Evolutionary conservation across 2,888 invertebrate species (phyloP), one percentile per base, ranked within the genome.

Genomic region (Macroteleia sp.): DNA sequence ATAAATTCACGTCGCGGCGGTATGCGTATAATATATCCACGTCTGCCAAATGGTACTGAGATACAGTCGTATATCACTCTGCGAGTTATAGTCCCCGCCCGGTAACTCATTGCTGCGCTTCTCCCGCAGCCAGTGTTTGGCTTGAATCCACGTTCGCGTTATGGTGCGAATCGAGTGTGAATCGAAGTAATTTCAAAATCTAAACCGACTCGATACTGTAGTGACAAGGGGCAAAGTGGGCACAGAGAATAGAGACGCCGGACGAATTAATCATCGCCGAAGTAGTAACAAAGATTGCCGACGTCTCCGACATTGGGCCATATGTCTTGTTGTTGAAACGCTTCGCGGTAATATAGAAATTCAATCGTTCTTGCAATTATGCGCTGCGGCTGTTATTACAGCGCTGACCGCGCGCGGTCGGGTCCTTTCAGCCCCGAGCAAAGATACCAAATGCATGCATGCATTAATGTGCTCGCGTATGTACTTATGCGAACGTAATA

Each of bases 11-110:
- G 90, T 90, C 90, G 84, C 69, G 83, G 83, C 82, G 88, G 90
- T 88, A 90, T 89, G 90, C 88, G 87, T 84, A 87, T 87, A 88
- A 91, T 91, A 90, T 90, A 91, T 91, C 91, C 88, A 88, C 89
- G 91, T 91, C 90, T 91, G 91, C 90, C 91, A 91, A 91, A 91
- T 90, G 91, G 89, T 90, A 90, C 90, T 87, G 89, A 90, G 91
- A 91, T 91, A 88, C 90, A 87, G 90, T 85, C 88, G 88, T 91
- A 90, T 90, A 91, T 91, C 90, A 91, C 90, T 81, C 82, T 70
- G 86, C 87, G 89, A 89, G 90, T 90, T 91, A 90, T 90, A 90
- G 90, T 90, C 88, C 86, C 88, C 87, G 88, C 89, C 88, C 89
- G 89, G 89, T 90, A 91, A 90, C 88, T 89, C 90, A 87, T 89